phyloP scores from a whole-genome alignment of 2,797 vertebrate genomes.

The Astyanax mexicanus region DNA sequence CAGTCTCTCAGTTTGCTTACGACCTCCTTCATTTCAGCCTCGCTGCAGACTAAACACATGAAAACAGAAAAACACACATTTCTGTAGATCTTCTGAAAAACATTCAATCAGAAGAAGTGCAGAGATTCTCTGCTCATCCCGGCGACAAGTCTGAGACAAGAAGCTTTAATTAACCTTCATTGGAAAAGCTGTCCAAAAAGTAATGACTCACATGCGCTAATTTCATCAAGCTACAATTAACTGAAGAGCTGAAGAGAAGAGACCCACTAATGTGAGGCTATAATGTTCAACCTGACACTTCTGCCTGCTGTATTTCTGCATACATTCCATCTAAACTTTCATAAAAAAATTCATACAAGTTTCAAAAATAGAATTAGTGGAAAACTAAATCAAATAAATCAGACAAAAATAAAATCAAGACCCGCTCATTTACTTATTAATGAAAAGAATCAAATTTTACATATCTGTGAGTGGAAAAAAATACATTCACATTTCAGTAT shows the following conservation, averaged over 20 bases:
- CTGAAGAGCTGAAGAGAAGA: not conserved
- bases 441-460: no score
- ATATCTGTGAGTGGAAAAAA: no score
- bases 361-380: no score
- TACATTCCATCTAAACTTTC: no score
- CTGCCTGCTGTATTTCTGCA: not conserved
- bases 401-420: no score
- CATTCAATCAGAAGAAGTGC: not conserved
- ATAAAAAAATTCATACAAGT: no score
- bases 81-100: not conserved
- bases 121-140: not conserved
- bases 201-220: conserved; percentile 12
- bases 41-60: conserved; percentile 87
- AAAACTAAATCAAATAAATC: no score
- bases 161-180: not conserved
- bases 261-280: not conserved
- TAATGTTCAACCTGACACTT: not conserved
- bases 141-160: not conserved
- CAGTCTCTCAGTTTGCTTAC: conserved; percentile 90
- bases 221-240: not conserved
- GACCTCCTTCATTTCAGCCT: conserved; percentile 90
- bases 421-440: no score
- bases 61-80: no score
- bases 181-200: conserved; percentile 39
- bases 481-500: no score